Percentiles rank a stretch among this genome's conserved stretches.
phyloP scores from a whole-genome alignment of 2,888 invertebrate genomes.

The Melolontha melolontha region DNA sequence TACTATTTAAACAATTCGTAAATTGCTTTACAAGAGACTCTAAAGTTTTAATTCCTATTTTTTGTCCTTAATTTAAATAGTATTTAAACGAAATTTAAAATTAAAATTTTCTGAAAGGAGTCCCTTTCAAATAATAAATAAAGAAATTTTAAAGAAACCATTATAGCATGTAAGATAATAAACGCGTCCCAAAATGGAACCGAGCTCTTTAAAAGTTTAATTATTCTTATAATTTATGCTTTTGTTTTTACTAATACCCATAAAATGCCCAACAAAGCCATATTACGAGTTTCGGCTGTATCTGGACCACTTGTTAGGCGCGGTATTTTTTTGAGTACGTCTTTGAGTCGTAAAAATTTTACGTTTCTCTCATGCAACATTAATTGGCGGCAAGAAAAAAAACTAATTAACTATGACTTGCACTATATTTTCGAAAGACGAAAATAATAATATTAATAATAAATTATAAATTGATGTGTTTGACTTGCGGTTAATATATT shows the following conservation, averaged over 20 bases:
- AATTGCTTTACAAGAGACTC: background rate
- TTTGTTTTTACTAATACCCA: constrained; percentile 37
- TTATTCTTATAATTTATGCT: constrained; percentile 40
- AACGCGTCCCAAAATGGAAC: constrained; percentile 19
- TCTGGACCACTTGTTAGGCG: constrained; percentile 23
- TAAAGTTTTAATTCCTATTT: background rate
- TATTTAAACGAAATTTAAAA: constrained; percentile 4
- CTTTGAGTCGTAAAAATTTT: constrained; percentile 30
- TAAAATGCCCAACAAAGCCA: constrained; percentile 31
- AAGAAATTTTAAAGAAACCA: constrained; percentile 4
- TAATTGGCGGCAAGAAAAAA: constrained; percentile 25
- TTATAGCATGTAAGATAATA: constrained; percentile 21
- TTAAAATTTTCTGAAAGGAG: background rate
- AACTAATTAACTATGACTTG: constrained; percentile 30
- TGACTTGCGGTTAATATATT: background rate
- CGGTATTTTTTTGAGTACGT: constrained; percentile 16
- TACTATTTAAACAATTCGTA: no score
- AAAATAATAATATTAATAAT: constrained; percentile 8
- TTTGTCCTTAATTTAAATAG: background rate
- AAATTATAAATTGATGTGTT: constrained; percentile 4
- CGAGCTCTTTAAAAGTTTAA: constrained; percentile 37
- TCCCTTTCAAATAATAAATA: background rate
- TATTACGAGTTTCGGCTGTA: constrained; percentile 25
- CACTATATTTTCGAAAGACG: constrained; percentile 7
- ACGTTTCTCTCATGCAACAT: constrained; percentile 26